Conservation (phyloP, 2,888 invertebrate species). For the Aspidapion aeneum region DNA sequence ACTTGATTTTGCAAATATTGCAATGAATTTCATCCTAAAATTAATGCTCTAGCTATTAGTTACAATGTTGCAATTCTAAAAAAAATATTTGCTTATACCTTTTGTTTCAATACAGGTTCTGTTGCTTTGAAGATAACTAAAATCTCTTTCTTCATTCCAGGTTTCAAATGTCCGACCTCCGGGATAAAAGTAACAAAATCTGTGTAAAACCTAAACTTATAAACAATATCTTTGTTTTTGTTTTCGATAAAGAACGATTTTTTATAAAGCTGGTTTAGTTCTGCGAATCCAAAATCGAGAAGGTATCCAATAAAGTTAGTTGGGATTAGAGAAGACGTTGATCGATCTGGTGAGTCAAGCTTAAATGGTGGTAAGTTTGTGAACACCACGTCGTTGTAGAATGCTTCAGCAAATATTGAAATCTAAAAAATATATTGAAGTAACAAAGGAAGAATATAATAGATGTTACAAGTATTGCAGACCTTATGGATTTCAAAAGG, state of each 20-base stretch:
- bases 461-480: conserved; percentile 12
- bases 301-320: conserved; percentile 31
- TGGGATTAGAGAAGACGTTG: conserved; percentile 1
- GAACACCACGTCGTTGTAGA: conserved; percentile 24
- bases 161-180: conserved; percentile 47
- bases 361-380: conserved; percentile 18
- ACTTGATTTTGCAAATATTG: conserved; percentile 35
- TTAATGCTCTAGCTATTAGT: neutral
- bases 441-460: neutral
- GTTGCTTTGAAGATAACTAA: conserved; percentile 50
- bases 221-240: conserved; percentile 39
- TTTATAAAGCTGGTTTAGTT: conserved; percentile 42
- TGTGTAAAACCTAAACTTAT: conserved; percentile 47
- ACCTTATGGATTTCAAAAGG: conserved; percentile 54
- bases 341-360: conserved; percentile 8
- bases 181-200: conserved; percentile 50
- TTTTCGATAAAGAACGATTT: conserved; percentile 47
- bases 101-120: conserved; percentile 40
- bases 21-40: conserved; percentile 34
- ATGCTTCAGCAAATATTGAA: conserved; percentile 35
- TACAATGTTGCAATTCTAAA: neutral
- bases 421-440: conserved; percentile 37
- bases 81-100: conserved; percentile 32
- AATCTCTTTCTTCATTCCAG: conserved; percentile 49
- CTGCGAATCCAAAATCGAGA: conserved; percentile 45